Percentiles rank a stretch among this genome's conserved stretches.
These are phyloP conservation scores for Campoletis raptor DNA, from an alignment of 2,888 invertebrate species.

Conservation along the genomic window DNA sequence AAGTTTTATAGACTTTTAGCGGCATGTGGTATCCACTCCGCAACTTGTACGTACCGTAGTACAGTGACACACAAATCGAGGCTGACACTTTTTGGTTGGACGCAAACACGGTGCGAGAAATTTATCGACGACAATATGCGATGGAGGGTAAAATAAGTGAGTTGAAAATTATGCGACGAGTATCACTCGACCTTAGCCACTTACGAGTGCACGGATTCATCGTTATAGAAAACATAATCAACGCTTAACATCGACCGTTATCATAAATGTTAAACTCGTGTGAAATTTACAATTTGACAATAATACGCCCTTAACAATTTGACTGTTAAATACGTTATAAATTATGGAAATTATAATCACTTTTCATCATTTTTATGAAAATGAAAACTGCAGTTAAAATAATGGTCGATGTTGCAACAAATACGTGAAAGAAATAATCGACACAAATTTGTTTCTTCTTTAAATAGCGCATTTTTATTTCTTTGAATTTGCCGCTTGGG, in stretches of 20 bases:
- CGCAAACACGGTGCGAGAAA: slow-evolving; percentile 40
- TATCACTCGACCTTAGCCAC: slow-evolving; percentile 19
- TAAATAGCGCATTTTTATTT: background rate
- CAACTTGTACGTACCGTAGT: background rate
- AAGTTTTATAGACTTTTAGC: background rate
- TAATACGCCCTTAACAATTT: background rate
- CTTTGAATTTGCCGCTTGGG: background rate
- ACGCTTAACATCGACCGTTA: slow-evolving; percentile 33
- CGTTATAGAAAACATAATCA: slow-evolving; percentile 27
- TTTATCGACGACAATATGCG: slow-evolving; percentile 47
- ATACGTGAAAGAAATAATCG: background rate
- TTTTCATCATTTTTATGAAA: too few relatives aligned
- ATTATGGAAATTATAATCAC: too few relatives aligned
- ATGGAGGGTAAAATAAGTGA: slow-evolving; percentile 5
- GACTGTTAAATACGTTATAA: background rate
- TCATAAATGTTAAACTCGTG: slow-evolving; percentile 19
- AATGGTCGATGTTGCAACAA: background rate
- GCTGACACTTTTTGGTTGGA: slow-evolving; percentile 19
- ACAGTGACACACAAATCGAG: background rate
- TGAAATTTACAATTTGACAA: background rate
- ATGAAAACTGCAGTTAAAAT: too few relatives aligned
- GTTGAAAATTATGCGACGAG: slow-evolving; percentile 15
- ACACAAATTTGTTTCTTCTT: background rate
- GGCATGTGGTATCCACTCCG: background rate
- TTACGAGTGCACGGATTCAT: slow-evolving; percentile 25